Evolutionary conservation across 1,140 invertebrate genomes (phyloP).

Genomic region (Propsilocerus akamusi): DNA sequence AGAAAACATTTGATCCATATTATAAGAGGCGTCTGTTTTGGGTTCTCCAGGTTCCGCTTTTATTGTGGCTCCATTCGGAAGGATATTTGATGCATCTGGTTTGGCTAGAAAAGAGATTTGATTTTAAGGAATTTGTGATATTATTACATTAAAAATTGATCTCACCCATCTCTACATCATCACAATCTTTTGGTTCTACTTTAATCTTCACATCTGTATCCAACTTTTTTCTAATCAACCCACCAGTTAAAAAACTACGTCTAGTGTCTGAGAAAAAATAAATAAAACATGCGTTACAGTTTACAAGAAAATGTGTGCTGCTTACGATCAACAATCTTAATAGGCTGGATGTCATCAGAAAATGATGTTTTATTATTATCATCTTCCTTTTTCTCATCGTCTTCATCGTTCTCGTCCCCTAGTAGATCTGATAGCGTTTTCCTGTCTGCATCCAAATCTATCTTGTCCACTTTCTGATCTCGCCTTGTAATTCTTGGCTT

Average conservation of each 20-base stretch:
- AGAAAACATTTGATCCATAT: not conserved
- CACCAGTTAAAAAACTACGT: not conserved
- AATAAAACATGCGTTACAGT: not conserved
- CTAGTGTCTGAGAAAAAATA: not conserved
- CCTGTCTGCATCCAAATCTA: not conserved
- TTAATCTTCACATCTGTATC: not conserved
- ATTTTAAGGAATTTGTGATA: not conserved
- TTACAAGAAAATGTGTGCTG: not conserved
- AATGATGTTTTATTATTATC: not conserved
- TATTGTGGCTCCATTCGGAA: slow-evolving; percentile 13
- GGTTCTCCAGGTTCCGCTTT: slow-evolving; percentile 16
- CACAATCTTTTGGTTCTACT: not conserved
- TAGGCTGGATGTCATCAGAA: not conserved
- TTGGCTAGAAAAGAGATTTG: not conserved
- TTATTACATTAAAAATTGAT: not conserved
- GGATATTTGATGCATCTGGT: slow-evolving; percentile 10
- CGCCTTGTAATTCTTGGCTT: not conserved
- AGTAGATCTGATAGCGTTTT: not conserved
- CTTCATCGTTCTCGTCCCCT: not conserved
- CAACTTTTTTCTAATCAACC: not conserved
- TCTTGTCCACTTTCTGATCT: not conserved
- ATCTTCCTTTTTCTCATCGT: not conserved
- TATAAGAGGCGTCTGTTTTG: not conserved
- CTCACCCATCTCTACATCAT: no score
- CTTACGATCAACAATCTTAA: not conserved